phyloP scores from a whole-genome alignment of 2,113 vertebrate genomes.

The Platichthys flesus region DNA sequence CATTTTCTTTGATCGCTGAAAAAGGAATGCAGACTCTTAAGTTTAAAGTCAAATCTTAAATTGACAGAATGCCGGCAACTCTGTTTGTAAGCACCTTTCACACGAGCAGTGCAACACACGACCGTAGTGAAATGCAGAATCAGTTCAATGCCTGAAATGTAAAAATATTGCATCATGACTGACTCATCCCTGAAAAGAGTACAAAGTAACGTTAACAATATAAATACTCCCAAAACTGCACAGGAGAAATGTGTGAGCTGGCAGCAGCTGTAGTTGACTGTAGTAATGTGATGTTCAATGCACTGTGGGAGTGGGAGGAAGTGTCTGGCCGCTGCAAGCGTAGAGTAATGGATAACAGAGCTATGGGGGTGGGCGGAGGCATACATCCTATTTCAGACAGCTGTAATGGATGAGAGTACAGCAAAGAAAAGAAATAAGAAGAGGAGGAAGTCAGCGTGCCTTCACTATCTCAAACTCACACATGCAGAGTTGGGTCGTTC shows the following conservation, averaged over 20 bases:
- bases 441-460: constrained; percentile 65
- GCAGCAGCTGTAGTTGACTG: constrained; percentile 53
- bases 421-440: constrained; percentile 60
- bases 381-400: constrained; percentile 78
- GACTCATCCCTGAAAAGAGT: constrained; percentile 39
- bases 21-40: background rate
- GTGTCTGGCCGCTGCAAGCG: constrained; percentile 70
- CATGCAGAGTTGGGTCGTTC: constrained; percentile 50
- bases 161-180: constrained; percentile 50
- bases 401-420: constrained; percentile 79
- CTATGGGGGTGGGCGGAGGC: constrained; percentile 77
- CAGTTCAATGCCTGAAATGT: constrained; percentile 30
- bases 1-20: constrained; percentile 3
- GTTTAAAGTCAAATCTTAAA: constrained; percentile 33
- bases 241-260: constrained; percentile 44
- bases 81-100: constrained; percentile 48
- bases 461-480: constrained; percentile 58
- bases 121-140: constrained; percentile 30
- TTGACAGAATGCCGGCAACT: constrained; percentile 23
- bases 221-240: constrained; percentile 51
- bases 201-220: constrained; percentile 51
- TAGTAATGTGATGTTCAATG: constrained; percentile 73
- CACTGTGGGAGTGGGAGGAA: constrained; percentile 76
- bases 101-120: constrained; percentile 31
- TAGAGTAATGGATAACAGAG: constrained; percentile 78